phyloP scores from a whole-genome alignment of 2,113 vertebrate genomes.

The Pipra filicauda region DNA sequence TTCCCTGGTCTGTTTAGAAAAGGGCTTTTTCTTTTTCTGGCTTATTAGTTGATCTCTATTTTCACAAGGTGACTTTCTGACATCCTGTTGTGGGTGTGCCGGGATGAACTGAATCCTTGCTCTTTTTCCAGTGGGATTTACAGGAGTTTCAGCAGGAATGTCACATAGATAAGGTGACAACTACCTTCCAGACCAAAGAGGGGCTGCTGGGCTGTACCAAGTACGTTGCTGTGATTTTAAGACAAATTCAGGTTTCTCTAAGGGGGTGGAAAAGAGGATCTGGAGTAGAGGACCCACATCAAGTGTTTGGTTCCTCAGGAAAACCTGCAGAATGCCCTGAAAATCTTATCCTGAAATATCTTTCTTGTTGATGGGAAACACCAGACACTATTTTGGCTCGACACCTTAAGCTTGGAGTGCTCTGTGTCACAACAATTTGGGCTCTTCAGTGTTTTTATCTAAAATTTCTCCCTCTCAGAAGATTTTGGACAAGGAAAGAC shows the following conservation, averaged over 20 bases:
- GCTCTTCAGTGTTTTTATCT: neutral
- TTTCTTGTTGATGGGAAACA: neutral
- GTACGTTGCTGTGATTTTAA: neutral
- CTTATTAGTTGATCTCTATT: neutral
- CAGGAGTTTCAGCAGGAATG: neutral
- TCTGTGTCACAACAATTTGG: neutral
- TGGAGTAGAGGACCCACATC: neutral
- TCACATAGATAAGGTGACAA: neutral
- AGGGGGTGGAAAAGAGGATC: neutral
- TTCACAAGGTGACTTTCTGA: neutral
- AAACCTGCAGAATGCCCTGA: neutral
- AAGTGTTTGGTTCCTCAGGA: neutral
- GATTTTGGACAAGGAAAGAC: neutral
- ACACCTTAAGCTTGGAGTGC: neutral
- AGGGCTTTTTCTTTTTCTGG: neutral
- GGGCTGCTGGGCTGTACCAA: neutral
- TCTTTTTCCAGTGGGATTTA: neutral
- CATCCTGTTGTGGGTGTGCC: neutral
- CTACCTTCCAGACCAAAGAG: neutral
- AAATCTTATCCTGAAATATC: rapidly evolving
- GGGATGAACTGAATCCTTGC: neutral
- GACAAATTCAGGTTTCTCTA: neutral
- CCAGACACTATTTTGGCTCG: neutral
- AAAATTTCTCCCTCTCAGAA: neutral
- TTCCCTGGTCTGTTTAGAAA: neutral